Evolutionary conservation across 1,140 invertebrate species (phyloP).

Genomic region (Camponotus vicinus): DNA sequence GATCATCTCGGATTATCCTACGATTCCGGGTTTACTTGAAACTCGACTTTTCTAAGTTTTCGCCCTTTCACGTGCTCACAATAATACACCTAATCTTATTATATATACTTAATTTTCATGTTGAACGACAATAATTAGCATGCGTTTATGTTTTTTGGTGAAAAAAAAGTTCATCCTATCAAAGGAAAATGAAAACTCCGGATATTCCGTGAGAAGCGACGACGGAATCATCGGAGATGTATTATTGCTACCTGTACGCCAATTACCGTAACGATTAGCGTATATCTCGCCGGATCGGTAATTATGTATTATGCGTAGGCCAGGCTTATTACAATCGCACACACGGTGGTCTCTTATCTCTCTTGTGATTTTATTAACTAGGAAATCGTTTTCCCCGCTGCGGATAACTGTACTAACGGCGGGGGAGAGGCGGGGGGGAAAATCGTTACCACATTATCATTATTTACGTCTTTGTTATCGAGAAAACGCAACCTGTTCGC

Average conservation of each 20-base stretch:
- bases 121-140: slow-evolving; percentile 9
- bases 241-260: slow-evolving; percentile 39
- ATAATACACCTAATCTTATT: not conserved
- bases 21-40: slow-evolving; percentile 79
- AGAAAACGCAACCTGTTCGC: slow-evolving; percentile 69
- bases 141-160: not conserved
- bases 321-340: slow-evolving; percentile 31
- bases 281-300: slow-evolving; percentile 58
- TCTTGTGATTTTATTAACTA: slow-evolving; percentile 69
- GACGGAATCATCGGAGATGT: slow-evolving; percentile 13
- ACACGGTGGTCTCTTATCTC: slow-evolving; percentile 26
- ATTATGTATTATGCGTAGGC: slow-evolving; percentile 60
- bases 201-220: slow-evolving; percentile 14
- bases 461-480: slow-evolving; percentile 73
- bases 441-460: slow-evolving; percentile 67
- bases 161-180: slow-evolving; percentile 32
- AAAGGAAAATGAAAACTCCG: slow-evolving; percentile 18
- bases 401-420: slow-evolving; percentile 64
- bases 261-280: slow-evolving; percentile 63
- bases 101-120: not conserved
- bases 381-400: slow-evolving; percentile 59
- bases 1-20: slow-evolving; percentile 86
- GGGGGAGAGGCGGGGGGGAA: slow-evolving; percentile 5
- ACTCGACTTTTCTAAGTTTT: slow-evolving; percentile 84
- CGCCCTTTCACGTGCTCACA: slow-evolving; percentile 60